Evolutionary conservation across 1,140 invertebrate genomes (phyloP), one percentile per base, ranked within the genome.

Genomic region (Euglossa dilemma): DNA sequence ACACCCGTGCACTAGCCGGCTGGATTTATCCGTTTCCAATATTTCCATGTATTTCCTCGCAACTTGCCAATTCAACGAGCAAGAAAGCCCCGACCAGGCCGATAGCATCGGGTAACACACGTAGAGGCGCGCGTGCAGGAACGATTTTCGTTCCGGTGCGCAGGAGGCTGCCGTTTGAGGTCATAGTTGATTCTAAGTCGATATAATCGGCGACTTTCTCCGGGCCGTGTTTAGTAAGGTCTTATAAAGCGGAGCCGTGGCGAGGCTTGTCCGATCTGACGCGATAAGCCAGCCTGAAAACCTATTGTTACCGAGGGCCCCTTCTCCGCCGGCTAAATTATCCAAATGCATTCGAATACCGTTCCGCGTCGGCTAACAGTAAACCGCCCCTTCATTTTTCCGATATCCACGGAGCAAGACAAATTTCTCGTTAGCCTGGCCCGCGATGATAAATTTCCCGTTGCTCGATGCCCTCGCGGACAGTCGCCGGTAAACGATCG

Each of bases 191-290:
- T 67, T 72, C 76, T 28, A 61, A 70, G 71, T 74, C 36, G 85
- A 87, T 87, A 82, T 61, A 89, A 83, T 87, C 87, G 83, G 47
- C 61, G 79, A 88, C 87, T 88, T 89, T 89, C 87, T 84, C 87
- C 64, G 52, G 70, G 66, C 74, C 64, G 80, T 76, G 74, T 85
- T 71, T 78, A 76, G 84, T 63, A 75, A 50, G 56, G 83, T 76
- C 79, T 85, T 85, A 81, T 80, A 84, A 84, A 81, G 47, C 45
- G 18, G 50, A 43, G 78, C 70, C 78, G 71, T 81, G 79, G 78
- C 77, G 28, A 84, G 76, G 85, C 84, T 84, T 85, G 87, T 80
- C 79, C 83, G 89, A 90, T 90, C 72, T 59, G 70, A 80, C 72
- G 78, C 80, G 85, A 89, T 88, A 88, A 86, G 80, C 76, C 70